Conservation (phyloP, 2,888 invertebrate species). For the Hypercompe scribonia region DNA sequence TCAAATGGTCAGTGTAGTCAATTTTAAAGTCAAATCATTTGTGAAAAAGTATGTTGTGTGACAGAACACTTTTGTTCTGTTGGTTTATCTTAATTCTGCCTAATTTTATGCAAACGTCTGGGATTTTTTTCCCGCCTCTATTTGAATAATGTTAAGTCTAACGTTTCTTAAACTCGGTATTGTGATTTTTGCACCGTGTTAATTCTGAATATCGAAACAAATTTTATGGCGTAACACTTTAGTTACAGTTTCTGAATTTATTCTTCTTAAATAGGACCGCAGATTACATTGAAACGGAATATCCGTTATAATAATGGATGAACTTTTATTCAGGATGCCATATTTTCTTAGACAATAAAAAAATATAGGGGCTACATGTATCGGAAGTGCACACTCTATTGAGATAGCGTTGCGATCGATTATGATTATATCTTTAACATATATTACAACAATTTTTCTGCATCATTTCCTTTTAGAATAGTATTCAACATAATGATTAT, state of each 20-base stretch:
- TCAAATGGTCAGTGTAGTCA: not conserved
- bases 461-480: not conserved
- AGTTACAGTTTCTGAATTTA: not conserved
- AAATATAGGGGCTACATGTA: too few species aligned
- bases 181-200: constrained; percentile 24
- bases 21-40: not conserved
- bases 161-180: constrained; percentile 51
- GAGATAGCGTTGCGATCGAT: too few species aligned
- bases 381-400: too few species aligned
- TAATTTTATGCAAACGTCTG: constrained; percentile 50
- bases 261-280: too few species aligned
- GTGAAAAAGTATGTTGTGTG: constrained; percentile 3
- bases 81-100: constrained; percentile 40
- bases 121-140: constrained; percentile 46
- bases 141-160: constrained; percentile 52
- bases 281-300: too few species aligned
- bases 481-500: too few species aligned
- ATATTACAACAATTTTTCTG: too few species aligned
- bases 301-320: too few species aligned
- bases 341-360: too few species aligned
- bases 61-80: constrained; percentile 27
- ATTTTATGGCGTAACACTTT: not conserved
- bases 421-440: too few species aligned
- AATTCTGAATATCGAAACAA: constrained; percentile 27
- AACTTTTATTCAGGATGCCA: too few species aligned